Evolutionary conservation across 2,113 vertebrate species (phyloP), one percentile per base, ranked within the genome.

Genomic region (Sturnira hondurensis): DNA sequence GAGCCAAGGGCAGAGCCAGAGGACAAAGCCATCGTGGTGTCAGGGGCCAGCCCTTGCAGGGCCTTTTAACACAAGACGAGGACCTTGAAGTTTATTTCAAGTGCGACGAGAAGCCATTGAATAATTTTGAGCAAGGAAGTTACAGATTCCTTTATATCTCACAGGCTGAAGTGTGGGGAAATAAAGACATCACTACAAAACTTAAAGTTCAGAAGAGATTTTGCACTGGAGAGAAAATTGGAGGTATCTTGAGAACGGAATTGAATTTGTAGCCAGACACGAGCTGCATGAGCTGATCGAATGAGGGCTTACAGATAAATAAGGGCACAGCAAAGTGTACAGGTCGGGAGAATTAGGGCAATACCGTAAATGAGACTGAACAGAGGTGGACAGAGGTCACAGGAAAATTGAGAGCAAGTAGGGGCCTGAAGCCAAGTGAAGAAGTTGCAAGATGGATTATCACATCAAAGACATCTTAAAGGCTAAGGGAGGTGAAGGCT

Each of bases 1-100:
- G 47, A 87, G 33, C 45, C 73, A 83, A 73, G 4, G 1, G 4
- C 17, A 74, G 13, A 61, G 47, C 1, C 15, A 73, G 20, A 11
- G 3, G 22, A 26, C n/a, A 19, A 38, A 8, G 58, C 13, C 24
- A 19, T 11, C 0, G 0, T 24, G 7, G 19, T 70, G 58, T 73
- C 54, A 56, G 61, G 11, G 15, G 36, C 12, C 5, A 47, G 43
- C 71, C 24, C 17, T 9, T 47, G 11, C 24, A 56, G 61, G 17
- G 26, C 4, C 20, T 73, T 17, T 56, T 14, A 67, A n/a, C 70
- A 56, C 13, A 77, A 63, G 20, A 7, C 52, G 87, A 50, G 9
- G 7, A 54, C 16, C 19, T 15, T 47, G 14, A 63, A 4, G 13
- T 47, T 71, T 47, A 70, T 65, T 33, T n/a, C 4, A n/a, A 28